Evolutionary conservation across 2,888 invertebrate genomes (phyloP).

Genomic region (Ephialtes manifestator): DNA sequence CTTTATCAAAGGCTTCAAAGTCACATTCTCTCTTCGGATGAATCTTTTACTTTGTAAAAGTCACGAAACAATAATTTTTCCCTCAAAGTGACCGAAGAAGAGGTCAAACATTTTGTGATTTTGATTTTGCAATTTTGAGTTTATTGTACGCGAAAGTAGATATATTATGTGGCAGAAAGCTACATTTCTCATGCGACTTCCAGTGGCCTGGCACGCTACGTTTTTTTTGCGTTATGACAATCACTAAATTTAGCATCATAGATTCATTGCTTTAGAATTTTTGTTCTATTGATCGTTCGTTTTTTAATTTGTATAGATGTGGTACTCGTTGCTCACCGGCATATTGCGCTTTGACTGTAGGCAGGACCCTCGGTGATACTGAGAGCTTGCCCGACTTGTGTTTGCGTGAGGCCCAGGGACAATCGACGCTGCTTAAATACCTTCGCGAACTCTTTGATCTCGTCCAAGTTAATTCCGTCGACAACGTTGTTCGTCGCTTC

Average conservation of each 20-base stretch:
- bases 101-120: neutral
- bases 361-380: constrained; percentile 99
- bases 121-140: neutral
- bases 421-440: constrained; percentile 97
- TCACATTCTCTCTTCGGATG: neutral
- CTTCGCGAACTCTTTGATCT: constrained; percentile 99
- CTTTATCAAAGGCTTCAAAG: neutral
- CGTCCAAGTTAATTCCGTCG: constrained; percentile 98
- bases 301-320: neutral
- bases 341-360: constrained; percentile 99
- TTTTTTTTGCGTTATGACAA: neutral
- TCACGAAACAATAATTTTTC: neutral
- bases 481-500: constrained; percentile 97
- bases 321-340: constrained; percentile 91
- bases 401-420: constrained; percentile 97
- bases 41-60: neutral
- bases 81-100: neutral
- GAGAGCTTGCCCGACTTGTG: constrained; percentile 98
- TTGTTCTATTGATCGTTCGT: neutral
- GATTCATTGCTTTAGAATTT: neutral
- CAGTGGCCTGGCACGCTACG: constrained; percentile 83
- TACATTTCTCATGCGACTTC: constrained; percentile 78
- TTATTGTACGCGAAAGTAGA: constrained; percentile 14
- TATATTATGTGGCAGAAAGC: constrained; percentile 18
- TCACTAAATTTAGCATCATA: constrained; percentile 8